Evolutionary conservation across 2,888 invertebrate species (phyloP).

Genomic region (Eumerus sabulonum): DNA sequence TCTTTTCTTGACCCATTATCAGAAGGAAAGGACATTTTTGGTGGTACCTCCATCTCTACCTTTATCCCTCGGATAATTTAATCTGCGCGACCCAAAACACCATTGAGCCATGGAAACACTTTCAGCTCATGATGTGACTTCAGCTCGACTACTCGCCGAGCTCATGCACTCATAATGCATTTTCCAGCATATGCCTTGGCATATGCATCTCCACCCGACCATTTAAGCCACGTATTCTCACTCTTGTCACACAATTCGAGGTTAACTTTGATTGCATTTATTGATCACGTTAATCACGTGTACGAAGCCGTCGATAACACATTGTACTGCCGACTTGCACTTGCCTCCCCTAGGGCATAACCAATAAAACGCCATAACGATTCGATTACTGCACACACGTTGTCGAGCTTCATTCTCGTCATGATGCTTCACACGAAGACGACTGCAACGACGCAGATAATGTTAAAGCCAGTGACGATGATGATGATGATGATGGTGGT

Average conservation of each 20-base stretch:
- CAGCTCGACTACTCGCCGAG: background rate
- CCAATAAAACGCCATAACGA: conserved; percentile 24
- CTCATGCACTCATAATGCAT: conserved; percentile 23
- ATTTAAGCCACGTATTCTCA: no score
- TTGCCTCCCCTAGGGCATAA: background rate
- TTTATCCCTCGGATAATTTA: no score
- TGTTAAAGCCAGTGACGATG: no score
- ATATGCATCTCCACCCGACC: no score
- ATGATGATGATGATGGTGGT: conserved; percentile 27
- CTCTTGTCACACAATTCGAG: conserved; percentile 2
- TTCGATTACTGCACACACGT: conserved; percentile 60
- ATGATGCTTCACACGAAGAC: background rate
- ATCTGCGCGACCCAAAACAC: no score
- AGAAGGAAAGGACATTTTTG: no score
- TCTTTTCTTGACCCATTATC: no score
- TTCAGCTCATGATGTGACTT: no score
- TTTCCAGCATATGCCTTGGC: background rate
- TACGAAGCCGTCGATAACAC: conserved; percentile 12
- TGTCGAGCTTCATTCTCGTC: conserved; percentile 36
- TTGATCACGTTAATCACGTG: conserved; percentile 48
- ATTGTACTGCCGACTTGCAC: background rate
- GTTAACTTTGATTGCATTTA: conserved; percentile 41
- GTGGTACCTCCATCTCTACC: no score
- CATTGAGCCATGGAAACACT: no score
- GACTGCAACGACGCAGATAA: no score